Base-by-base conservation (phyloP, 2,113 vertebrate species). In the Engraulis encrasicolus region DNA sequence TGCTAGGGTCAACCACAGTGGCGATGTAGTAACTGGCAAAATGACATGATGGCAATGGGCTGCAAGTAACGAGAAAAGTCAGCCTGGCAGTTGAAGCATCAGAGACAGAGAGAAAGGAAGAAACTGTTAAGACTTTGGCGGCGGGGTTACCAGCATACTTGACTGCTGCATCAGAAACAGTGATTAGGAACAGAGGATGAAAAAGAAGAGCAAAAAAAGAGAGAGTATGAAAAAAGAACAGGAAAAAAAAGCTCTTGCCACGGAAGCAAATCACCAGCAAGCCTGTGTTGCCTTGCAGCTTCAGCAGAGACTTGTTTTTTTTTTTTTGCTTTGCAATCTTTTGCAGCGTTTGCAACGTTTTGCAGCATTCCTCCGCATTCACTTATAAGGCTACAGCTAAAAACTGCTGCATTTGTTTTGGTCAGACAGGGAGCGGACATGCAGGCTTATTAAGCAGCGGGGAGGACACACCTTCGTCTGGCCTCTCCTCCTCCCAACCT, bases 1-100 rank as follows among this genome's bases (percentile, higher is more conserved):
- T 89, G 88, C 91, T 80, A 91, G n/a, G 93, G 92, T 93, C 92
- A 92, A 89, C 87, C 94, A 81, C 49, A 95, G 90, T 93, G 94
- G 95, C 95, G 96, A 97, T 96, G 95, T 96, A 96, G 96, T n/a
- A n/a, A n/a, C 96, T 96, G 95, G 95, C 96, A 97, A 95, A 96
- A 94, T 94, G 93, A 92, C 94, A 93, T 89, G n/a, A 92, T 93
- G 92, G 96, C 95, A 93, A 93, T 88, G 86, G 88, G 78, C 77
- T 86, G 92, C 94, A 93, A 93, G 87, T 92, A 90, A 94, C 87
- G 90, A 31, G 88, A 92, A 90, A 90, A 88, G 91, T 92, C 93
- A 92, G 94, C 95, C 94, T 90, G 93, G 93, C 94, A 95, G 95
- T 81, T 50, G 66, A 78, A 95, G 95, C 92, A 82, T 94, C 91